Evolutionary conservation across 2,888 invertebrate species (phyloP).

Genomic region (Patella caerulea): DNA sequence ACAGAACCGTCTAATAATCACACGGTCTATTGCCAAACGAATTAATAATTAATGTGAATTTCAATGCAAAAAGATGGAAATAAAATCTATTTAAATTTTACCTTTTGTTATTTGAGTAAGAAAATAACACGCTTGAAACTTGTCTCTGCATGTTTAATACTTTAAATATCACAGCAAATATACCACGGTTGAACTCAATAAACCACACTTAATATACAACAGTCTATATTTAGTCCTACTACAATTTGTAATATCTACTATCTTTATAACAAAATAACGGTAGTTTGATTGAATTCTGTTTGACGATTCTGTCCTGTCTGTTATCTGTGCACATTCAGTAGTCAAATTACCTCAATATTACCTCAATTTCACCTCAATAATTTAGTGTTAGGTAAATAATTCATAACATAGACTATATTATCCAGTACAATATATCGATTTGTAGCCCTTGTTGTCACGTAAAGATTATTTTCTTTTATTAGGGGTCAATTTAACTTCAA

Average conservation of each 20-base stretch:
- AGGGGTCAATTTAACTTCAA: too few relatives aligned
- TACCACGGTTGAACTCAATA: not conserved
- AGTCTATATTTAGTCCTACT: not conserved
- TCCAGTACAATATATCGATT: not conserved
- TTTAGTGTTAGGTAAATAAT: constrained; percentile 5
- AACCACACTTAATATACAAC: not conserved
- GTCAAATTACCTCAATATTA: not conserved
- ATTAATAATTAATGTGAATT: too few relatives aligned
- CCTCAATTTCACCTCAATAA: not conserved
- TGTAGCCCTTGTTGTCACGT: too few relatives aligned
- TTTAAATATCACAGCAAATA: not conserved
- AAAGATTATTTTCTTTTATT: too few relatives aligned
- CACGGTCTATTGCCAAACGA: too few relatives aligned
- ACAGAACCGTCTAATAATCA: too few relatives aligned
- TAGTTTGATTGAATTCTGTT: too few relatives aligned
- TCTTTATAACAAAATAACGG: too few relatives aligned
- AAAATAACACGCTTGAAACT: constrained; percentile 33
- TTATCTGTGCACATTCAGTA: not conserved
- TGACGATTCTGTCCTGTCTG: too few relatives aligned
- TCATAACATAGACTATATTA: not conserved
- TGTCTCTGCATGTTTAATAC: constrained; percentile 29
- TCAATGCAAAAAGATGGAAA: too few relatives aligned
- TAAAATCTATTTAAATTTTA: not conserved
- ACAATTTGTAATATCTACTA: not conserved
- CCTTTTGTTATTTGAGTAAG: constrained; percentile 25